Evolutionary conservation across 2,113 vertebrate species (phyloP), one percentile per base, ranked within the genome.

Genomic region (Lophius piscatorius): DNA sequence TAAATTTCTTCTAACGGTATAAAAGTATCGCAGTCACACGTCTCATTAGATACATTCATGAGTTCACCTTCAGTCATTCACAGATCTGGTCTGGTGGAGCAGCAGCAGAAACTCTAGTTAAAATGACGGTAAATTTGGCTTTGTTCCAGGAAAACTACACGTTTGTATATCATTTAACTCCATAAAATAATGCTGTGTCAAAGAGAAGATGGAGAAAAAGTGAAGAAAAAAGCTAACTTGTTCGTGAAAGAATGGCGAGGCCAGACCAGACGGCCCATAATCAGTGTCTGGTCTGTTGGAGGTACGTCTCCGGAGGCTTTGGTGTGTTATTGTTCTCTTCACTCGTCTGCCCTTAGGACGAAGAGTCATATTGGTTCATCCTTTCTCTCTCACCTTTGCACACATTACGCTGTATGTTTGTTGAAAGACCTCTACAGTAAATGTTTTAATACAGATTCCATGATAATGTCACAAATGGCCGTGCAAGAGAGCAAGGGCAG

Each of bases 251-350:
- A 8, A 29, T 34, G 12, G 26, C 17, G 14, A 20, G 16, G 4
- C 11, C 9, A 1, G 24, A 31, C 4, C 2, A 9, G 34, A 28
- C 48, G 34, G 46, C 29, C 46, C n/a, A n/a, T 45, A 23, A 23
- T 12, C 31, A 22, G 57, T 20, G 49, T 35, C 46, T 51, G 46
- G 56, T 58, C 16, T 42, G 13, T 40, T 47, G 38, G 26, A 20
- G 16, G 21, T 17, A 20, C 16, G n/a, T 50, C 42, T 23, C 36
- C 18, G 36, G 54, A 35, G 69, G 55, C 26, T 20, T 38, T 60
- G 24, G 16, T 52, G 12, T n/a, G 36, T 49, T n/a, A 9, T 33
- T 35, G 22, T 17, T 51, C 36, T 16, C 33, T 24, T 40, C 17
- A 31, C 29, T 14, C 20, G n/a, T 23, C 14, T 5, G 39, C 31